Evolutionary conservation across 2,888 invertebrate genomes (phyloP), one percentile per base, ranked within the genome.

Genomic region (Antheraea yamamai): DNA sequence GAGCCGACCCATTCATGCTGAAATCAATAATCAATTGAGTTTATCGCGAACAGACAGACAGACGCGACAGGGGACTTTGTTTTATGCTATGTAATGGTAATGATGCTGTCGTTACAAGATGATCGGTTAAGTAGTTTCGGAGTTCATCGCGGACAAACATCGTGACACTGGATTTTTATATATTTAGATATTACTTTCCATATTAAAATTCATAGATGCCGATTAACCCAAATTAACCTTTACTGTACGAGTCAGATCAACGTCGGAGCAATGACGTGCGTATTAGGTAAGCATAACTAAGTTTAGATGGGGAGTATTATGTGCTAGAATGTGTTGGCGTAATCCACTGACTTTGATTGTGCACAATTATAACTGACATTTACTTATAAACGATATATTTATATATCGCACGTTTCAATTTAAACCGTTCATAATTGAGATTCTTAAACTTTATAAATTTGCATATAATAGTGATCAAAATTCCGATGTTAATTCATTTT

Each of bases 361-460:
- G 26, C 16, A 66, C 64, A 30, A 66, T 66, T 66, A 66, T 66
- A 66, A 30, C 26, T 66, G 64, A 30, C 64, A 66, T 66, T 66
- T 66, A 30, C 26, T 12, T 66, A 16, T 30, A 30, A 66, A 66
- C 64, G 64, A 30, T 66, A 30, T 66, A 66, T 66, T 66, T 66
- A 66, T 66, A 66, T 30, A 66, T 66, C 64, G 23, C 64, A 66
- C 64, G 64, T 66, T 66, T 66, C 30, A 66, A 66, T 66, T 66
- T 30, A 66, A 66, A 66, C 26, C 4, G 64, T 14, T 66, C 0
- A 16, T 66, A 30, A 66, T 66, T 66, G 64, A 16, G 26, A 30
- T 66, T 66, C 30, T 30, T 66, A 7, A 30, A 66, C 4, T 66
- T 66, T 66, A 66, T 66, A 26, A 66, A 66, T 66, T 16, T 30